These are phyloP conservation scores for Mycetomoellerius zeteki DNA, from an alignment of 1,140 invertebrate genomes.

Conservation along the genomic window DNA sequence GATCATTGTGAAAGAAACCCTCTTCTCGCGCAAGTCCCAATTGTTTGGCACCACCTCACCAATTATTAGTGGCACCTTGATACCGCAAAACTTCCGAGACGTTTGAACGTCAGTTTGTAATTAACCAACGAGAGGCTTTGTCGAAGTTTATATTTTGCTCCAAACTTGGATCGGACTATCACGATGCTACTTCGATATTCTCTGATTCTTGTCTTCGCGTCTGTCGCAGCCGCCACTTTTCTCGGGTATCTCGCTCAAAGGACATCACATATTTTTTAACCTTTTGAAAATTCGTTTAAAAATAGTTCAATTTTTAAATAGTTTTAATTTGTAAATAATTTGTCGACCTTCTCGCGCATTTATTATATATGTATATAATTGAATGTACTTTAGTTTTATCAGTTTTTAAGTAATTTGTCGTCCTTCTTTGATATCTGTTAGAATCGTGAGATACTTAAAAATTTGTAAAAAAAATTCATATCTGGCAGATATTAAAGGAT, in stretches of 20 bases:
- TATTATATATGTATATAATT: neutral
- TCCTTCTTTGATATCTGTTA: neutral
- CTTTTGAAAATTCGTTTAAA: neutral
- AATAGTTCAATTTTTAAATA: neutral
- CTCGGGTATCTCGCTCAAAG: conserved; percentile 60
- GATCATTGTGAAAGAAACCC: conserved; percentile 15
- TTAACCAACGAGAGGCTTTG: neutral
- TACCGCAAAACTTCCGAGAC: neutral
- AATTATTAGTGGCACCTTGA: conserved; percentile 44
- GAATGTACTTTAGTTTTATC: neutral
- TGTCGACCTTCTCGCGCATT: neutral
- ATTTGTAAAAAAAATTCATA: too few relatives aligned
- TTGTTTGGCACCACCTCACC: conserved; percentile 4
- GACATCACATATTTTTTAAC: neutral
- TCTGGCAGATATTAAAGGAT: neutral
- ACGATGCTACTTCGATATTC: conserved; percentile 47
- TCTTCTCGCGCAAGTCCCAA: neutral
- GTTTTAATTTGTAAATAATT: neutral
- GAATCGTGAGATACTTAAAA: too few relatives aligned
- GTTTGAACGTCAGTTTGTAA: conserved; percentile 9
- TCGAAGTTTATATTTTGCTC: neutral
- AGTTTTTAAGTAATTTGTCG: neutral
- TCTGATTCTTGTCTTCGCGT: conserved; percentile 13
- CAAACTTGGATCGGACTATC: neutral
- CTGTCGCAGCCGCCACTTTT: conserved; percentile 33